Base-by-base conservation (phyloP, 2,113 vertebrate genomes). In the Cryptotis parvus region DNA sequence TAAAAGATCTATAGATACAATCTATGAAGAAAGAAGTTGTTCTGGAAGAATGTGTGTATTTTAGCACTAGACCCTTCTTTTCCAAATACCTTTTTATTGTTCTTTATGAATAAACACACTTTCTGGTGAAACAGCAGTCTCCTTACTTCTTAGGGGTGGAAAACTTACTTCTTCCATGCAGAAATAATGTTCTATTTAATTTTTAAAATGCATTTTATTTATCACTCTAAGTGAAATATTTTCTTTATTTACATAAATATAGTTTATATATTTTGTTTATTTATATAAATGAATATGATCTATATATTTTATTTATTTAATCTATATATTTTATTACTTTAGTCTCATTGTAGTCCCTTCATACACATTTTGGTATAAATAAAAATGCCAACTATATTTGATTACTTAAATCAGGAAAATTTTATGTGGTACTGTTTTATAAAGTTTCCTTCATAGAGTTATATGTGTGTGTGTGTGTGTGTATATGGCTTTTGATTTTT, bases 401-500 rank as follows among this genome's bases (percentile, higher is more conserved):
- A 69, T 12, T 85, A 43, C 16, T 49, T 55, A 63, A 8, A 69
- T 73, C 49, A 69, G 26, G 20, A 65, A 41, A 74, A 5, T 41
- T 31, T 22, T 73, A 37, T 20, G 4, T 77, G 24, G 70, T 43
- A 63, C n/a, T 85, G 4, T 11, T 63, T 41, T 35, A 75, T 2
- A 9, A 73, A 78, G 37, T 77, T 72, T 76, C 35, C 80, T 72
- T 39, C 8, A 37, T 6, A 65, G 29, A 87, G 8, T 3, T 75
- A 87, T 74, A 83, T 15, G 18, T 45, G 12, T 35, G 49, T 2
- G 22, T 20, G n/a, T n/a, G n/a, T n/a, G n/a, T n/a, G n/a, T n/a
- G n/a, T n/a, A n/a, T n/a, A n/a, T n/a, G 2, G 2, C 1, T 0
- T 0, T 15, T 20, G 43, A 4, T 61, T 72, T 73, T 37, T 0